Evolutionary conservation across 2,113 vertebrate genomes (phyloP), one percentile per base, ranked within the genome.

Genomic region (Oryzias melastigma): DNA sequence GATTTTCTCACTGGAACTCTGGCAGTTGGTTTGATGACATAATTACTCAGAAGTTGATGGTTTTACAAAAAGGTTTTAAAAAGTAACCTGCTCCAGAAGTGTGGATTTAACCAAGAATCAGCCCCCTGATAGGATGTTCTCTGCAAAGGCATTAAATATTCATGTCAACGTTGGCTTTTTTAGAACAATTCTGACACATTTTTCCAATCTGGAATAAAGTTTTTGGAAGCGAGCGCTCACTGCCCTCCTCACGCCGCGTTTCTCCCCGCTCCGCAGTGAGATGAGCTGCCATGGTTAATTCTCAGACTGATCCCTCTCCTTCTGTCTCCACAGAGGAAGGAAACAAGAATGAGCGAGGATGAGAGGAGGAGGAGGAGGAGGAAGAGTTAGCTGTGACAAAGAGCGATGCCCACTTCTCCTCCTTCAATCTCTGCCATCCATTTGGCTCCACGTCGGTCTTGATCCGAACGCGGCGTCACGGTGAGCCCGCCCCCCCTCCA

Each of bases 281-380:
- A 91, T 90, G 86, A 86, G 77, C 83, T 91, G 91, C 87, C 88
- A 87, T 15, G 71, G 72, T 80, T 86, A 80, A 92, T 92, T 86
- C 84, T 74, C 58, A 49, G 82, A 88, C 86, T 83, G 84, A 92
- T 92, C 87, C 80, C 73, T 92, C 90, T 87, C 75, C 75, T 68
- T 82, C 84, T 75, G 53, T 76, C 85, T 80, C 64, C 60, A 59
- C 72, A 60, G 59, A 67, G 75, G 70, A 66, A 79, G 75, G 76
- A 73, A 60, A 63, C 48, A 35, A 70, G 77, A 70, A 63, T 67
- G 80, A 76, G 74, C 62, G 73, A 79, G 74, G 47, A 69, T 60
- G 59, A 67, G 70, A 50, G 84, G 66, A 24, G 58, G 65, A 10
- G 8, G 47, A 53, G 29, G 72, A 45, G 67, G 52, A 83, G 65